These are phyloP conservation scores for Siniperca undulata DNA, from an alignment of 2,797 vertebrate species.

Conservation along the genomic window DNA sequence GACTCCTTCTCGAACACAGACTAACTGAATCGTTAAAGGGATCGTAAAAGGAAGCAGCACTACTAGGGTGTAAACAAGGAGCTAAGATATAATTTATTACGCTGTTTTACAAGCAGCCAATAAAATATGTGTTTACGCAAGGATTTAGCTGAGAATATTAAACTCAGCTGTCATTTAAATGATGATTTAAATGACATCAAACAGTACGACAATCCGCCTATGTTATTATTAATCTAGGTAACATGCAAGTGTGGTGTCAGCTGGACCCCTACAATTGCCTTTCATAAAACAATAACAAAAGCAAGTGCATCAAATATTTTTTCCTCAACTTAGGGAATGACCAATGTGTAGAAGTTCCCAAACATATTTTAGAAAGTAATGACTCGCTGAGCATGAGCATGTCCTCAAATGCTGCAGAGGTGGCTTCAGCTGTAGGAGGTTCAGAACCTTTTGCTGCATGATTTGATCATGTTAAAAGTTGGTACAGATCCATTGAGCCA, in stretches of 20 bases:
- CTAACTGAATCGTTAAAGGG: neutral
- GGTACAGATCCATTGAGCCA: neutral
- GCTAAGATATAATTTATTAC: constrained; percentile 1
- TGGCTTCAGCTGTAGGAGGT: neutral
- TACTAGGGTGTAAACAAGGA: neutral
- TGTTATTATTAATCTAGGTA: neutral
- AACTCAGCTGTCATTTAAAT: neutral
- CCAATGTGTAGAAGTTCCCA: neutral
- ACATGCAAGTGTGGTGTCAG: neutral
- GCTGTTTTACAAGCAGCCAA: constrained; percentile 12
- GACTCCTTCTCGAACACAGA: neutral
- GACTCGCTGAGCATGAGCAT: neutral
- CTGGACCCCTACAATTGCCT: neutral
- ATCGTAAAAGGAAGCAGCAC: constrained; percentile 26
- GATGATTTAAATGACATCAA: constrained; percentile 11
- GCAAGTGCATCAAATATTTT: neutral
- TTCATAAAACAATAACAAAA: neutral
- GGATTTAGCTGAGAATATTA: constrained; percentile 14
- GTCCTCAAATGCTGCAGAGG: neutral
- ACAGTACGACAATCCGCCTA: neutral
- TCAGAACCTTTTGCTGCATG: neutral
- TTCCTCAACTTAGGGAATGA: neutral
- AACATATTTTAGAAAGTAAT: constrained; percentile 8
- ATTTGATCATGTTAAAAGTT: neutral
- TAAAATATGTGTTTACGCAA: constrained; percentile 15